phyloP scores from a whole-genome alignment of 2,113 vertebrate genomes.

The Salvelinus alpinus region DNA sequence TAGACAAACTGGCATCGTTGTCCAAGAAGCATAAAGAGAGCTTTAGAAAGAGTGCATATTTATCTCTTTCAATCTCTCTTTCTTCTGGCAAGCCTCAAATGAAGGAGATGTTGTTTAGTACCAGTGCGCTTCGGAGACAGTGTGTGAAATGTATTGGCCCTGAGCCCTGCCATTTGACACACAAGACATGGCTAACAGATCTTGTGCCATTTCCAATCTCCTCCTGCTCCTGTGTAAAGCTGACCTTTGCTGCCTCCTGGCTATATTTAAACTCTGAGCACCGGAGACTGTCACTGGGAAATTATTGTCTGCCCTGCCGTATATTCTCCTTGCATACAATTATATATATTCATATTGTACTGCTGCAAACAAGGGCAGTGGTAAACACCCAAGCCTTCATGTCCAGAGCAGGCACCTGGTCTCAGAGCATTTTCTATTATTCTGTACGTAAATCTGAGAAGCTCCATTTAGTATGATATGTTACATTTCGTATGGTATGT shows the following conservation, averaged over 20 bases:
- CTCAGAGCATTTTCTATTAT: too few relatives aligned
- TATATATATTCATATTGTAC: conserved; percentile 50
- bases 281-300: conserved; percentile 54
- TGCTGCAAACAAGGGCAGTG: conserved; percentile 53
- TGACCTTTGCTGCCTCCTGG: conserved; percentile 65
- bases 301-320: conserved; percentile 59
- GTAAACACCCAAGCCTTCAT: conserved; percentile 41
- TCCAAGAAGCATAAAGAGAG: conserved; percentile 21
- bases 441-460: too few relatives aligned
- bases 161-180: conserved; percentile 54
- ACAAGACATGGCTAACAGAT: conserved; percentile 57
- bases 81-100: conserved; percentile 36
- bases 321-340: conserved; percentile 37
- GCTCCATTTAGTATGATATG: too few relatives aligned
- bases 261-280: conserved; percentile 69
- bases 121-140: conserved; percentile 37
- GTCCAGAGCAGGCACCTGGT: conserved; percentile 11
- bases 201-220: conserved; percentile 55
- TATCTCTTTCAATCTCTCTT: conserved; percentile 5
- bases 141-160: conserved; percentile 55
- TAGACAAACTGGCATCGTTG: background rate
- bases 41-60: conserved; percentile 14
- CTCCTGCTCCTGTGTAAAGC: conserved; percentile 44
- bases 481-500: too few relatives aligned
- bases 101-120: conserved; percentile 42